Evolutionary conservation across 2,888 invertebrate genomes (phyloP).

Genomic region (Ennomos fuscantarius): DNA sequence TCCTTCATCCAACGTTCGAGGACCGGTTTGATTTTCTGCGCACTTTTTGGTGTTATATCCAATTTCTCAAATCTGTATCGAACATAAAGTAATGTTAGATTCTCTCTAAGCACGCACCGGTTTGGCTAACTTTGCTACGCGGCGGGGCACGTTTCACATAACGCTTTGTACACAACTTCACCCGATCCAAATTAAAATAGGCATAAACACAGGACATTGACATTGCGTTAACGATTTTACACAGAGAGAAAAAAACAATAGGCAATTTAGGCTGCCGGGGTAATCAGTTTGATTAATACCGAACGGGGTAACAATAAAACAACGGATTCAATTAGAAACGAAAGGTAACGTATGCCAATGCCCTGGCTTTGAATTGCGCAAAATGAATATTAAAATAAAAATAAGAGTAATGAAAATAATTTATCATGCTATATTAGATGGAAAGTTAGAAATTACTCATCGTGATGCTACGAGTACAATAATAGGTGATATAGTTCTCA

Average conservation of each 20-base stretch:
- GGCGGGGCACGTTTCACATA: conserved; percentile 50
- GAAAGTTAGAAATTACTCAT: conserved; percentile 79
- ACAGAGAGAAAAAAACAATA: conserved; percentile 79
- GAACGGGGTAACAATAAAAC: conserved; percentile 81
- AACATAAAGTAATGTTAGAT: conserved; percentile 83
- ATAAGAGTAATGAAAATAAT: conserved; percentile 81
- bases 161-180: conserved; percentile 48
- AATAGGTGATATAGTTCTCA: conserved; percentile 79
- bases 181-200: conserved; percentile 70
- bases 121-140: conserved; percentile 25
- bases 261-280: conserved; percentile 80
- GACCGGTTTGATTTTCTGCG: conserved; percentile 99
- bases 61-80: conserved; percentile 98
- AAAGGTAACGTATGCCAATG: conserved; percentile 91
- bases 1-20: conserved; percentile 99
- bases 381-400: conserved; percentile 80
- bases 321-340: conserved; percentile 82
- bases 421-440: conserved; percentile 83
- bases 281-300: conserved; percentile 84
- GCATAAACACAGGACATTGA: conserved; percentile 89
- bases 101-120: conserved; percentile 71
- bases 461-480: conserved; percentile 66
- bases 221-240: conserved; percentile 81
- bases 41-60: conserved; percentile 99
- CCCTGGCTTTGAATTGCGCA: conserved; percentile 91